These are phyloP conservation scores for Eurosta solidaginis DNA, from an alignment of 1,140 invertebrate genomes.

Conservation along the genomic window DNA sequence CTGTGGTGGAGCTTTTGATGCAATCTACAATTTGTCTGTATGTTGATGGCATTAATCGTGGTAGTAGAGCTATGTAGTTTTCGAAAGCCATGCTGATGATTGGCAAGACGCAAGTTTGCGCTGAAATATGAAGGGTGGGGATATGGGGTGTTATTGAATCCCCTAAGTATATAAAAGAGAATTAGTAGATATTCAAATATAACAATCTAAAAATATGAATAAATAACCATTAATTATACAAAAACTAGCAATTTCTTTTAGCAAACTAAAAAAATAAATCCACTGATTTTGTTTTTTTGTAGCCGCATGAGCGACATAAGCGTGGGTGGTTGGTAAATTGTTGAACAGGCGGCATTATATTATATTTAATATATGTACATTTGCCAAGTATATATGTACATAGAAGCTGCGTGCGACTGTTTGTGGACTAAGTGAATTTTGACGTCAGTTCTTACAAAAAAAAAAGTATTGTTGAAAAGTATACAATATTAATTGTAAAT, in stretches of 20 bases:
- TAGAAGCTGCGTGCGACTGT: background rate
- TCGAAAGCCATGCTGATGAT: too few species aligned
- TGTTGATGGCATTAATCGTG: too few species aligned
- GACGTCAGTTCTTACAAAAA: background rate
- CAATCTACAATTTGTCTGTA: too few species aligned
- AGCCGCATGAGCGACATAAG: background rate
- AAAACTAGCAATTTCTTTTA: background rate
- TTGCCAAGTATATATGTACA: background rate
- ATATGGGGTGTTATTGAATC: too few species aligned
- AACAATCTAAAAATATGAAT: too few species aligned
- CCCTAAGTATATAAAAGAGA: too few species aligned
- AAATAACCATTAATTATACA: too few species aligned
- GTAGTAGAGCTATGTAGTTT: too few species aligned
- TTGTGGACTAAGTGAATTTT: constrained; percentile 12
- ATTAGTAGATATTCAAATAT: too few species aligned
- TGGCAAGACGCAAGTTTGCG: too few species aligned
- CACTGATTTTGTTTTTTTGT: background rate
- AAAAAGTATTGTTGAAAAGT: background rate
- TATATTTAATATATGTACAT: background rate
- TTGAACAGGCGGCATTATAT: background rate
- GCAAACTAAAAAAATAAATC: background rate
- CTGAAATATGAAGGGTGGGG: too few species aligned
- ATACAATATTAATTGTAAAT: background rate
- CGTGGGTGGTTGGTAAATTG: background rate
- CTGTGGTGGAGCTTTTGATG: too few species aligned